Conservation (phyloP, 2,797 vertebrate genomes). For the Avahi laniger region DNA sequence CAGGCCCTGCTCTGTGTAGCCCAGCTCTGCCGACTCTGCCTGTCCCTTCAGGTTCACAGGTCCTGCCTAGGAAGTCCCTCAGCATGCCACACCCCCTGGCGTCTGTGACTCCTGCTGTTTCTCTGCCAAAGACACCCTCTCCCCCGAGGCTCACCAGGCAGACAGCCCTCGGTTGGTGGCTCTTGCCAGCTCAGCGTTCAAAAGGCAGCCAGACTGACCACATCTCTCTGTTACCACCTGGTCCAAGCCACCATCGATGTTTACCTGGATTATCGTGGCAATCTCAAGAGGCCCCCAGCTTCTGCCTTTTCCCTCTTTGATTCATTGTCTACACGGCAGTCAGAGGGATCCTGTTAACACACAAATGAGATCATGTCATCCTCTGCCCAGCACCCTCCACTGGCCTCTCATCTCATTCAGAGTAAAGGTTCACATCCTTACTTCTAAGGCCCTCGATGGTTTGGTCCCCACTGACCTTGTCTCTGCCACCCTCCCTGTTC, state of each 20-base stretch:
- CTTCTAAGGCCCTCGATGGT: neutral
- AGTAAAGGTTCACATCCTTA: neutral
- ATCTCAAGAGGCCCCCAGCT: neutral
- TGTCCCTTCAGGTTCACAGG: neutral
- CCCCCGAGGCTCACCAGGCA: neutral
- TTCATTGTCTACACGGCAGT: neutral
- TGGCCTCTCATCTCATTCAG: neutral
- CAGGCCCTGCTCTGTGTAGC: neutral
- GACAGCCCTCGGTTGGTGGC: neutral
- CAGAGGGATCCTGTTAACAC: neutral
- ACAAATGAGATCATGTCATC: neutral
- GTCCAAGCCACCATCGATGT: neutral
- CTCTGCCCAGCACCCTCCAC: neutral
- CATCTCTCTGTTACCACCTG: neutral
- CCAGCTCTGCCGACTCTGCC: neutral
- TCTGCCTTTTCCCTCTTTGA: neutral
- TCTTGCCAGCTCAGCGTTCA: neutral
- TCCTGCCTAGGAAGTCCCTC: neutral
- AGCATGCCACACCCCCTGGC: neutral
- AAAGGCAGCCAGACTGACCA: accelerated
- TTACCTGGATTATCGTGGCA: neutral
- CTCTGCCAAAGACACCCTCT: neutral
- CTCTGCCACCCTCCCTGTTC: neutral
- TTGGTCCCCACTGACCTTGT: accelerated
- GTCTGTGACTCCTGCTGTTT: neutral